Conservation (phyloP, 2,113 vertebrate genomes). For the Alethe diademata region DNA sequence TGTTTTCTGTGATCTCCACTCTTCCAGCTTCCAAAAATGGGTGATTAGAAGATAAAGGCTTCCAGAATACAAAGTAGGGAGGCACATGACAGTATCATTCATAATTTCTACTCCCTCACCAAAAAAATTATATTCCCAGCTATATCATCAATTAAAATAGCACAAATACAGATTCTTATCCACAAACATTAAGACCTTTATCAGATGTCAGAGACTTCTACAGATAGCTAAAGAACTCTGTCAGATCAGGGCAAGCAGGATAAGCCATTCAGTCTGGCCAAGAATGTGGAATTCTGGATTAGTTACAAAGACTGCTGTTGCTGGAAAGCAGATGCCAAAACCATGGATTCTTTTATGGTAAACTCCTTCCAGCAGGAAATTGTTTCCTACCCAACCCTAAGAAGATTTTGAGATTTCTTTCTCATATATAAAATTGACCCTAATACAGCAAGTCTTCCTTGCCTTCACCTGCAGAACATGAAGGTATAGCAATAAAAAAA, state of each 20-base stretch:
- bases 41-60: background rate
- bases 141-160: background rate
- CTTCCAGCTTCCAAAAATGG: background rate
- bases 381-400: background rate
- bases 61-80: background rate
- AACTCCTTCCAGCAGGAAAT: background rate
- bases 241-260: background rate
- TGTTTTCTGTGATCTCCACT: background rate
- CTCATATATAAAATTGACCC: background rate
- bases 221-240: background rate
- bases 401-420: background rate
- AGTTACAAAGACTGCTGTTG: background rate
- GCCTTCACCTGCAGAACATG: background rate
- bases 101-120: background rate
- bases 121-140: accelerated
- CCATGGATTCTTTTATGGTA: background rate
- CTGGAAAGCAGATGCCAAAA: background rate
- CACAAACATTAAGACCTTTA: background rate
- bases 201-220: background rate
- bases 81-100: background rate
- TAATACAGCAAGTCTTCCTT: background rate
- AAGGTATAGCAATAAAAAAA: background rate
- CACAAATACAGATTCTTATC: background rate
- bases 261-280: background rate
- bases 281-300: background rate